phyloP scores from a whole-genome alignment of 2,113 vertebrate genomes.

The Rynchops niger region DNA sequence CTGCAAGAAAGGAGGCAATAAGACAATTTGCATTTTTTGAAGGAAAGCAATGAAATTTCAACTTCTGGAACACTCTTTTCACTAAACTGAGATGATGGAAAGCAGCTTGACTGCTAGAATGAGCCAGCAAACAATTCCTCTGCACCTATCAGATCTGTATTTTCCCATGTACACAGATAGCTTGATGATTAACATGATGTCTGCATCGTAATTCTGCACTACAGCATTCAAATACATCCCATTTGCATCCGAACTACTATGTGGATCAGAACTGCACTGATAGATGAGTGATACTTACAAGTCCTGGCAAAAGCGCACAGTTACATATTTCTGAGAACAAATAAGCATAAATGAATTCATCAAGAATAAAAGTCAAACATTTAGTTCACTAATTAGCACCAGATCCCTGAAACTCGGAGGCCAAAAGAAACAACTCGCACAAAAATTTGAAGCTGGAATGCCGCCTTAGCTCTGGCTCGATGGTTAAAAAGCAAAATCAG shows the following conservation, averaged over 20 bases:
- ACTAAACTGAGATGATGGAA: background rate
- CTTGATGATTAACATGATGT: background rate
- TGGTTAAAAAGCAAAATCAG: background rate
- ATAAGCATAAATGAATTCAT: conserved; percentile 29
- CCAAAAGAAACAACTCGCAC: conserved; percentile 24
- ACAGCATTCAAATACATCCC: background rate
- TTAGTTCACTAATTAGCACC: conserved; percentile 16
- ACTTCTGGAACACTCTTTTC: background rate
- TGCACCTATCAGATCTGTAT: background rate
- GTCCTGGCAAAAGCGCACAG: background rate
- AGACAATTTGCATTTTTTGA: background rate
- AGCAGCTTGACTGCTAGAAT: background rate
- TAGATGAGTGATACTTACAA: background rate
- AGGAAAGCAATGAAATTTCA: background rate
- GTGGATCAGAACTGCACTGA: background rate
- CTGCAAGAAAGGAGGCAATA: background rate
- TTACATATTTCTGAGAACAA: conserved; percentile 6
- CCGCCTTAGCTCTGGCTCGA: background rate
- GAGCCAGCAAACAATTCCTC: background rate
- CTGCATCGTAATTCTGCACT: background rate
- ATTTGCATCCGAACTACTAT: background rate
- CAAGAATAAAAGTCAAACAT: background rate
- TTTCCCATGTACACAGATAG: background rate
- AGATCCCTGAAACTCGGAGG: background rate
- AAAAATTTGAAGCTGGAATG: conserved; percentile 2